phyloP scores from a whole-genome alignment of 2,797 vertebrate genomes.

The Otolemur crassicaudatus region DNA sequence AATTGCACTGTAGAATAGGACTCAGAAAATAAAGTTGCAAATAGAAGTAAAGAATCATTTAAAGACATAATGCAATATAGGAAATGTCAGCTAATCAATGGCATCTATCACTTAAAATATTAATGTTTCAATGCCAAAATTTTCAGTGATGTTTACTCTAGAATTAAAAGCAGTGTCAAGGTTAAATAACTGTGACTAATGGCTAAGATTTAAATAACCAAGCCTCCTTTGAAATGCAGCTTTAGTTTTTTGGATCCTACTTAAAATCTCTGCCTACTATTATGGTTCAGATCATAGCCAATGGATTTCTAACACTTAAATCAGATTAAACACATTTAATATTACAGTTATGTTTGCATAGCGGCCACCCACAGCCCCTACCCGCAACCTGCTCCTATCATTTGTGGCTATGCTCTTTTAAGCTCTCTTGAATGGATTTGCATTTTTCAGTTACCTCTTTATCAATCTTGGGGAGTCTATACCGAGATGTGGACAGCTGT shows the following conservation, averaged over 20 bases:
- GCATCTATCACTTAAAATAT: no score
- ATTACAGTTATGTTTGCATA: not conserved
- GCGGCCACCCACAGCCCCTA: fast-evolving
- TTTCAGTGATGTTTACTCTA: not conserved
- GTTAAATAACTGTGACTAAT: not conserved
- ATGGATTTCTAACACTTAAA: not conserved
- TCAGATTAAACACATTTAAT: not conserved
- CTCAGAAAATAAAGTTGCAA: not conserved
- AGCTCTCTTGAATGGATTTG: not conserved
- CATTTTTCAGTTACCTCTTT: not conserved
- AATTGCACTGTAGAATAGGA: not conserved
- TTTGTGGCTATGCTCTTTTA: not conserved
- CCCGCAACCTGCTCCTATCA: not conserved
- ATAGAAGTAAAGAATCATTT: not conserved
- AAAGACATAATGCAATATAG: not conserved
- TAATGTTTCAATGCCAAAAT: not conserved
- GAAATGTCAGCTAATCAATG: not conserved
- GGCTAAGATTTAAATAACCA: not conserved
- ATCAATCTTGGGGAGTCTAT: not conserved
- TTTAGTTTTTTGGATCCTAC: not conserved
- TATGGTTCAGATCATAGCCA: not conserved
- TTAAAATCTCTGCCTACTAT: not conserved
- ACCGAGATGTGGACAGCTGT: not conserved
- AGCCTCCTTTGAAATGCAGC: not conserved
- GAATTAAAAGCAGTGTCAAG: not conserved